Evolutionary conservation across 1,140 invertebrate species (phyloP), one percentile per base, ranked within the genome.

Genomic region (Kradibia gibbosae): DNA sequence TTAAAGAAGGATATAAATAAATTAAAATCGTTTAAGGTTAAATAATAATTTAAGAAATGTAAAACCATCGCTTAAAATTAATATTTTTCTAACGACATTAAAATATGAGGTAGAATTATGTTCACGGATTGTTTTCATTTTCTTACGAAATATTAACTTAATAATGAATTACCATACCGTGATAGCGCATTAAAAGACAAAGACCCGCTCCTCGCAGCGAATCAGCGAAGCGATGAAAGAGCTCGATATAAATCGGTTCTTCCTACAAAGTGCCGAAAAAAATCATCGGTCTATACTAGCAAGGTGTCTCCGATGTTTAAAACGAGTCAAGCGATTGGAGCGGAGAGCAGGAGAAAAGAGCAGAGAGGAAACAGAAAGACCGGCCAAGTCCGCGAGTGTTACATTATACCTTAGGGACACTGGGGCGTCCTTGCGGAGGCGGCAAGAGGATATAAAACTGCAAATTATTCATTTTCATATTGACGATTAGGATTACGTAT

Each of bases 391-490:
- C 31, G 28, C 48, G 25, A 53, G 71, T 20, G 71, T n/a, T 34
- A 20, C 34, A 34, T 53, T 73, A 48, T 73, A 15, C 25, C 42
- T 53, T 15, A 34, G 50, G 50, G 39, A 42, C 73, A 25, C 25
- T 17, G 31, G 15, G 34, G 20, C 73, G 22, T 55, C 73, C 25
- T 74, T 53, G 48, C 72, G 45, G 45, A 75, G 36, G 73, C 55
- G 71, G 48, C 48, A 34, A 73, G 72, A 71, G 72, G 55, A 65
- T 20, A n/a, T 60, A 75, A 74, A 67, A 75, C 57, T 62, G 42
- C 79, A 75, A 81, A 81, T 81, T 75, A 81, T 81, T 81, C 74
- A 80, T 81, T 75, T 75, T 65, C 79, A 67, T 55, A 81, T 67
- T 55, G 79, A 13, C 79, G 79, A 75, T 81, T 81, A 81, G 45